These are phyloP conservation scores for Asarcornis scutulata DNA, from an alignment of 2,113 vertebrate species.

Conservation along the genomic window DNA sequence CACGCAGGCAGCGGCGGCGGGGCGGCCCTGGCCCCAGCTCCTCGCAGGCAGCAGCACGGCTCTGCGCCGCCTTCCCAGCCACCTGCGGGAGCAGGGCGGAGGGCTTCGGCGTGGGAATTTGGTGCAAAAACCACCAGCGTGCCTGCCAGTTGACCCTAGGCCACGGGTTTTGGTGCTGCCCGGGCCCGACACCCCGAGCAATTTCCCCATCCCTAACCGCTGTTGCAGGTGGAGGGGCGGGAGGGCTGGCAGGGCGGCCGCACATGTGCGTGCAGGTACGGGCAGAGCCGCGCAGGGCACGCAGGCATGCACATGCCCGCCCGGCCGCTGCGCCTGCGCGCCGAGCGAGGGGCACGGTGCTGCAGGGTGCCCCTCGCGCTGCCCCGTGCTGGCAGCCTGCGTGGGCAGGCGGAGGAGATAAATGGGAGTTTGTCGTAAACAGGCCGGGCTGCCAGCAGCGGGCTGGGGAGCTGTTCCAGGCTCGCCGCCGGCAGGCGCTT, in stretches of 20 bases:
- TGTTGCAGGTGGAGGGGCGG: not conserved
- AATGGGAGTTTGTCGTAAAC: conserved; percentile 54
- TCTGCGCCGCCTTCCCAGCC: rapidly evolving
- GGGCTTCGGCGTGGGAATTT: not conserved
- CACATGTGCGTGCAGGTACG: not conserved
- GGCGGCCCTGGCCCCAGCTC: not conserved
- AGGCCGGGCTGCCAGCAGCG: conserved; percentile 42
- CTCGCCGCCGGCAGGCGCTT: not conserved
- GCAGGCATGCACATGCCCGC: not conserved
- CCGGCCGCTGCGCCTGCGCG: not conserved
- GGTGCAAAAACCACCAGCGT: not conserved
- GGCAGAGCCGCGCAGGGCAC: not conserved
- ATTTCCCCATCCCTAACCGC: not conserved
- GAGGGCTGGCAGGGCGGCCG: rapidly evolving
- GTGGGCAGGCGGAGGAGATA: conserved; percentile 38
- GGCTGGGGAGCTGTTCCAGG: not conserved
- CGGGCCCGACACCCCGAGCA: not conserved
- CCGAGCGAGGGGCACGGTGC: not conserved
- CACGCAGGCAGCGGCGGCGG: rapidly evolving
- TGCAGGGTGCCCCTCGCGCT: not conserved
- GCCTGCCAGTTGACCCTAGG: conserved; percentile 3
- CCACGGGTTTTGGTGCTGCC: not conserved
- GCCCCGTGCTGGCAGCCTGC: conserved; percentile 14
- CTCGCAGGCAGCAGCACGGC: not conserved
- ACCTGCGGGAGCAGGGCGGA: rapidly evolving